Evolutionary conservation across 2,888 invertebrate genomes (phyloP).

Genomic region (Tipula confusa): DNA sequence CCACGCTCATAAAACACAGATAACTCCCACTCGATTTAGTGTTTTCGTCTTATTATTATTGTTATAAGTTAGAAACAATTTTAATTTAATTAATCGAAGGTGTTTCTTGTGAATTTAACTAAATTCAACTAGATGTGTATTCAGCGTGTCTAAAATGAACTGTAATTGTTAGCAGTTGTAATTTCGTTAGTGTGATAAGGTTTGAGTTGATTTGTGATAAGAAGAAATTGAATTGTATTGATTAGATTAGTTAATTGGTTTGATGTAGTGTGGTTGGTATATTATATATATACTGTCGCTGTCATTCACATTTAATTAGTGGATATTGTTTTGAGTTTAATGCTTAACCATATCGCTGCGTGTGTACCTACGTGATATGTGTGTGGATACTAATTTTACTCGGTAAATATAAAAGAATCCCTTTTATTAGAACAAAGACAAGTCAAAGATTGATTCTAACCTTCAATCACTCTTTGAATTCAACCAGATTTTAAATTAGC

Average conservation of each 20-base stretch:
- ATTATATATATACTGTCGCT: too few species aligned
- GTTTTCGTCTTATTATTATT: neutral
- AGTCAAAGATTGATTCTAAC: too few species aligned
- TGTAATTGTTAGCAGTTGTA: neutral
- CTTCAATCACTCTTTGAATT: too few species aligned
- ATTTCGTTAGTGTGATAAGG: neutral
- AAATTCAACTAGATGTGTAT: neutral
- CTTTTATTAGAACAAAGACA: too few species aligned
- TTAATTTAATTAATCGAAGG: neutral
- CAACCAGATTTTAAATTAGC: too few species aligned
- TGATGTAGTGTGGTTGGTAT: too few species aligned
- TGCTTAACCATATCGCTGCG: too few species aligned
- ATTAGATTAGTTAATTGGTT: neutral
- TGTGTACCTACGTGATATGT: too few species aligned
- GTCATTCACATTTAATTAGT: neutral
- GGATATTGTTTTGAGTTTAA: neutral
- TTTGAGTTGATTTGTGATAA: neutral
- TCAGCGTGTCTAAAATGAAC: neutral
- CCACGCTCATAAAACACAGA: neutral
- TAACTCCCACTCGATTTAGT: neutral
- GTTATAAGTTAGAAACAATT: neutral
- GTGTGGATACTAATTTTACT: too few species aligned
- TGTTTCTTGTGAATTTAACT: neutral
- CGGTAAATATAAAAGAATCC: too few species aligned
- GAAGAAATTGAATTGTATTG: neutral